A percentile compares a stretch with the other conserved stretches of the same genome.
These are phyloP conservation scores for Paracanthobrama guichenoti DNA, from an alignment of 2,113 vertebrate species.

Conservation along the genomic window DNA sequence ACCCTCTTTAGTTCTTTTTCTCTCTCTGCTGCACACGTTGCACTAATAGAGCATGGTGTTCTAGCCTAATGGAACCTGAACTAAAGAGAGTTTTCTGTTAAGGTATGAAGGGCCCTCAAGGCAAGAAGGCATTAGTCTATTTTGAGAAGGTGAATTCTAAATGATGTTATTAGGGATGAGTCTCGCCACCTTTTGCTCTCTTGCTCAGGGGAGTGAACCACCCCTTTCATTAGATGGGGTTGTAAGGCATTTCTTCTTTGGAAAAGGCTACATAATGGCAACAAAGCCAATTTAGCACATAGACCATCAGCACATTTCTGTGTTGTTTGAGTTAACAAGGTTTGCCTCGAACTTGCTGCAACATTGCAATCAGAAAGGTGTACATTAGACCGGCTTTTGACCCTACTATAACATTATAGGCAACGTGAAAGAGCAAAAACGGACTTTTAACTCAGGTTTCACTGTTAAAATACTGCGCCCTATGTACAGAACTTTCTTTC, in stretches of 20 bases:
- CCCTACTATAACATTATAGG: constrained; percentile 26
- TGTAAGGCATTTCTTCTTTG: constrained; percentile 35
- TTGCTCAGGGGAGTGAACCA: constrained; percentile 28
- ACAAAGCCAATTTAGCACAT: constrained; percentile 43
- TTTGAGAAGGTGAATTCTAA: constrained; percentile 75
- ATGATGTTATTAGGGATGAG: constrained; percentile 77
- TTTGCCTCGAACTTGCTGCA: neutral
- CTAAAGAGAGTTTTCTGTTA: constrained; percentile 68
- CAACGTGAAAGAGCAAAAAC: constrained; percentile 45
- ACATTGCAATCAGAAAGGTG: constrained; percentile 19
- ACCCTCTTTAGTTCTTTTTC: constrained; percentile 18
- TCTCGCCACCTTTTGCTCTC: constrained; percentile 62
- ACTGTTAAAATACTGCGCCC: neutral
- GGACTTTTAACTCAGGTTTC: no score
- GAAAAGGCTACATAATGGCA: constrained; percentile 16
- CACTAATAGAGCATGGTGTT: constrained; percentile 70
- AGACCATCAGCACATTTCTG: constrained; percentile 16
- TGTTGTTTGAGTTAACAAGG: constrained; percentile 44
- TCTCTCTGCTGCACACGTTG: constrained; percentile 54
- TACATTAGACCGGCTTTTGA: constrained; percentile 33
- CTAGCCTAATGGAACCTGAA: constrained; percentile 73
- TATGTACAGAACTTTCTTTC: neutral
- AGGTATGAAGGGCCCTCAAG: constrained; percentile 73
- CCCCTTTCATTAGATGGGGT: constrained; percentile 6
- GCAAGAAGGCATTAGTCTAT: constrained; percentile 80